phyloP scores from a whole-genome alignment of 2,797 vertebrate genomes.

The Zalophus californianus region DNA sequence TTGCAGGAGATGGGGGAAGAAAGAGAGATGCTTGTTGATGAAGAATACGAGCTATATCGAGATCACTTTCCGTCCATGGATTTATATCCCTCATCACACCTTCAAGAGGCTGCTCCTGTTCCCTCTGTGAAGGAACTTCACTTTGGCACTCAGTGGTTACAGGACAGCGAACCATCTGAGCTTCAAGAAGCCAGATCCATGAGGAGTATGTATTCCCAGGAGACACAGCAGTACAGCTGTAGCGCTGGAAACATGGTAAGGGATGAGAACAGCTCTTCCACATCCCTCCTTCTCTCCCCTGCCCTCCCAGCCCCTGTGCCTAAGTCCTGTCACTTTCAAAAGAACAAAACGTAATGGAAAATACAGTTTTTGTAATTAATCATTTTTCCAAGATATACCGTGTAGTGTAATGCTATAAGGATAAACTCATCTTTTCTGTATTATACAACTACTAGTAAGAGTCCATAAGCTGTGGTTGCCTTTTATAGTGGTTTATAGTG shows the following conservation, averaged over 20 bases:
- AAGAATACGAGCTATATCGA: conserved; percentile 86
- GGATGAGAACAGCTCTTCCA: not conserved
- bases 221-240: conserved; percentile 64
- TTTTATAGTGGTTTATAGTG: no score
- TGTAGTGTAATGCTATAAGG: not conserved
- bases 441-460: not conserved
- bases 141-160: conserved; percentile 82
- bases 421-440: not conserved
- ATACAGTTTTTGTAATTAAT: not conserved
- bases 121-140: not conserved
- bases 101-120: conserved; percentile 30
- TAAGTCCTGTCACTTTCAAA: not conserved
- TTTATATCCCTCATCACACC: not conserved
- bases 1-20: conserved; percentile 84
- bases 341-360: not conserved
- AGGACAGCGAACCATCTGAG: conserved; percentile 74
- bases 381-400: not conserved
- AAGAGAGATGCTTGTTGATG: conserved; percentile 95
- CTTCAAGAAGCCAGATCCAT: conserved; percentile 35
- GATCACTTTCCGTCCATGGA: conserved; percentile 68
- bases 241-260: conserved; percentile 77
- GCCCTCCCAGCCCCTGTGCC: not conserved
- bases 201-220: conserved; percentile 31
- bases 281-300: not conserved
- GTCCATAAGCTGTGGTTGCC: not conserved